phyloP scores from a whole-genome alignment of 1,140 invertebrate species.

The Coptotermes formosanus region DNA sequence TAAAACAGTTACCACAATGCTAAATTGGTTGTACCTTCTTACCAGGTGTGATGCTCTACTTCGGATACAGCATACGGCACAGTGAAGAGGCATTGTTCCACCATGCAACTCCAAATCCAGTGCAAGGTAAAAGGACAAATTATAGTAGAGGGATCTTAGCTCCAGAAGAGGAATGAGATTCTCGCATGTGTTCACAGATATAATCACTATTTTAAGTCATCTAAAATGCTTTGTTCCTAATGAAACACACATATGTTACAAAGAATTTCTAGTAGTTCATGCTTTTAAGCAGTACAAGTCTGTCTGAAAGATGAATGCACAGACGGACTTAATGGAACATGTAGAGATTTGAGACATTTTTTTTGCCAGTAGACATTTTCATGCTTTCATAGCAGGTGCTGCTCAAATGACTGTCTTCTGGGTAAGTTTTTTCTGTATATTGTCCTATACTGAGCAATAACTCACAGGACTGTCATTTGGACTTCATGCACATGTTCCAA shows the following conservation, averaged over 20 bases:
- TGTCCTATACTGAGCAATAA: too few relatives aligned
- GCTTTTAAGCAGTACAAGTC: too few relatives aligned
- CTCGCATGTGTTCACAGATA: neutral
- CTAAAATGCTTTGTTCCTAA: neutral
- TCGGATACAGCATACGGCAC: slow-evolving; percentile 50
- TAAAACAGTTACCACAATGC: neutral
- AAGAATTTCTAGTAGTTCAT: too few relatives aligned
- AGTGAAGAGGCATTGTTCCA: slow-evolving; percentile 46
- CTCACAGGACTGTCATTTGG: too few relatives aligned
- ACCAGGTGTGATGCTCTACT: slow-evolving; percentile 53
- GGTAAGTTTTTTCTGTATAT: too few relatives aligned
- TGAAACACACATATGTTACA: neutral
- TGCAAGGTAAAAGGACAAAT: neutral
- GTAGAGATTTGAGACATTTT: too few relatives aligned
- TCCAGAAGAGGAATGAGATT: neutral
- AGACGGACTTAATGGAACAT: too few relatives aligned
- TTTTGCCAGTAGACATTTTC: too few relatives aligned
- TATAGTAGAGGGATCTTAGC: neutral
- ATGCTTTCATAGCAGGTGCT: too few relatives aligned
- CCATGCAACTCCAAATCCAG: neutral
- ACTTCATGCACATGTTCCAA: too few relatives aligned
- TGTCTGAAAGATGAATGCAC: too few relatives aligned
- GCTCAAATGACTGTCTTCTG: too few relatives aligned
- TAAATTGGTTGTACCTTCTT: slow-evolving; percentile 31
- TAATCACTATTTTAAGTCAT: neutral